A percentile compares a stretch with the other conserved stretches of the same genome.
Conservation (phyloP, 2,797 vertebrate genomes). For the Alfaro cultratus region DNA sequence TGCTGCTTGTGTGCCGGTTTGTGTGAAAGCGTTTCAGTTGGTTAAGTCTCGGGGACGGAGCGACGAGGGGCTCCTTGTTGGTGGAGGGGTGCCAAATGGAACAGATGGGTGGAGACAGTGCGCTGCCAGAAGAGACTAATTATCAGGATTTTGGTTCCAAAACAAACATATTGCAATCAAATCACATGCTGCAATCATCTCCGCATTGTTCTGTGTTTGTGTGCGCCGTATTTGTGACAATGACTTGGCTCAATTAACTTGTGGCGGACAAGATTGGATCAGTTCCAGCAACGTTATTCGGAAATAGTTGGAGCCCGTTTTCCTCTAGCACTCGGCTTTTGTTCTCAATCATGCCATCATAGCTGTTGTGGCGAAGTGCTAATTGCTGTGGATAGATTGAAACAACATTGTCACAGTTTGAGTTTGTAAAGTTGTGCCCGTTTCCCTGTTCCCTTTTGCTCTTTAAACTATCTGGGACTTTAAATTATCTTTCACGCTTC, state of each 20-base stretch:
- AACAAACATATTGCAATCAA: constrained; percentile 86
- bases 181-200: constrained; percentile 78
- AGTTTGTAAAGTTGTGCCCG: constrained; percentile 29
- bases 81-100: constrained; percentile 78
- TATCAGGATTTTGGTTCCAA: constrained; percentile 81
- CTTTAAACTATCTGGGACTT: constrained; percentile 24
- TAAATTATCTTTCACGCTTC: constrained; percentile 33
- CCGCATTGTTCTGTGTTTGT: constrained; percentile 65
- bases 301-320: constrained; percentile 34
- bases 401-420: constrained; percentile 41
- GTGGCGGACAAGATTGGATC: constrained; percentile 56
- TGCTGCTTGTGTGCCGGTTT: constrained; percentile 41
- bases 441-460: constrained; percentile 8
- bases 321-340: constrained; percentile 41
- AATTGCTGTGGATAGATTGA: constrained; percentile 44
- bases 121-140: constrained; percentile 80
- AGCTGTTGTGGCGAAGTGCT: constrained; percentile 43
- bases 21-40: constrained; percentile 60
- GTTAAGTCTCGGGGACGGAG: constrained; percentile 62
- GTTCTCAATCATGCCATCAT: constrained; percentile 42
- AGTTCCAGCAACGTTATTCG: constrained; percentile 46
- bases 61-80: constrained; percentile 73
- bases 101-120: constrained; percentile 79
- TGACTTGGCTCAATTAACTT: constrained; percentile 64
- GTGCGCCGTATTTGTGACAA: constrained; percentile 48